A percentile compares a stretch with the other conserved stretches of the same genome.
Evolutionary conservation across 2,888 invertebrate species (phyloP).

Genomic region (Tethea ocularis): DNA sequence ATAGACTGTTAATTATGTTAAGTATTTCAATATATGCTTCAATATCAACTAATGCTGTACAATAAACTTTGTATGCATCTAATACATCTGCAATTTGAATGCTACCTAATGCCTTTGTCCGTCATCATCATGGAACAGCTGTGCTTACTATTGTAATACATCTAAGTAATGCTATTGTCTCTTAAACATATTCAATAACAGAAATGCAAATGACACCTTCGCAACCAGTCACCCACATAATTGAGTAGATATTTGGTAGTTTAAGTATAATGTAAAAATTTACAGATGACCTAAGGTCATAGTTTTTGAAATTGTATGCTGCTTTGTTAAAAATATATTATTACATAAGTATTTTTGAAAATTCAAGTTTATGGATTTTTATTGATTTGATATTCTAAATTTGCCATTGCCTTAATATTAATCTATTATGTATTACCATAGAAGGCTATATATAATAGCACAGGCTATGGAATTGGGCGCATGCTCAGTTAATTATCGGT

Average conservation of each 20-base stretch:
- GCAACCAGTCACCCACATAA: slow-evolving; percentile 41
- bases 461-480: too few relatives aligned
- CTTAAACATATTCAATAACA: slow-evolving; percentile 47
- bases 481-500: slow-evolving; percentile 54
- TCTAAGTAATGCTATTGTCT: slow-evolving; percentile 52
- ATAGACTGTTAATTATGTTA: background rate
- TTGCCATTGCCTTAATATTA: too few relatives aligned
- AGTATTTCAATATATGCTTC: background rate
- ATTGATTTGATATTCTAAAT: too few relatives aligned
- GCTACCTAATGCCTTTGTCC: slow-evolving; percentile 38
- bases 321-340: background rate
- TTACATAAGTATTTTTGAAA: background rate
- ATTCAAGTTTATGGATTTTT: too few relatives aligned
- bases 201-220: slow-evolving; percentile 51
- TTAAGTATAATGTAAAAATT: background rate
- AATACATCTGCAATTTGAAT: slow-evolving; percentile 43
- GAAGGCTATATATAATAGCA: too few relatives aligned
- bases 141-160: slow-evolving; percentile 42
- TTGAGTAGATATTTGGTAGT: slow-evolving; percentile 19
- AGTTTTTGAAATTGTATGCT: slow-evolving; percentile 22
- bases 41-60: background rate
- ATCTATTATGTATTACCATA: too few relatives aligned
- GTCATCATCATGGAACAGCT: slow-evolving; percentile 40
- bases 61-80: slow-evolving; percentile 16
- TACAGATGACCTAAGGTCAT: slow-evolving; percentile 37